These are phyloP conservation scores for Zosterops pallidus DNA, from an alignment of 2,113 vertebrate genomes.

Conservation along the genomic window DNA sequence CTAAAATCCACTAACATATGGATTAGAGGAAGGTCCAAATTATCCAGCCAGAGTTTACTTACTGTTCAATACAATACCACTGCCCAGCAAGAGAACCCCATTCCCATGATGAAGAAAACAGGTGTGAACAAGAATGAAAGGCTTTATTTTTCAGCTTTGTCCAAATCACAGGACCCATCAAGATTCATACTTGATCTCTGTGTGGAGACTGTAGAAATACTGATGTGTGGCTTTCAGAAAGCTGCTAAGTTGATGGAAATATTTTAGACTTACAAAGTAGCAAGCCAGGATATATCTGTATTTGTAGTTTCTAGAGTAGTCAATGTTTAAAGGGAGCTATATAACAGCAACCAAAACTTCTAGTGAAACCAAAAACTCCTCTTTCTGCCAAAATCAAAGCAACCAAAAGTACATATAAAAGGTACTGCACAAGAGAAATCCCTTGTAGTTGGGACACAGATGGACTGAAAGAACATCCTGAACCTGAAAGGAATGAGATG, in stretches of 20 bases:
- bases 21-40: not conserved
- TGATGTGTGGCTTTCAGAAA: not conserved
- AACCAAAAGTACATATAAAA: not conserved
- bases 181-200: not conserved
- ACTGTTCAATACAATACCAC: not conserved
- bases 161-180: not conserved
- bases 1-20: not conserved
- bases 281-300: not conserved
- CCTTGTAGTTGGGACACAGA: not conserved
- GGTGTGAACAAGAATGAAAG: not conserved
- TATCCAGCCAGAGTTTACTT: not conserved
- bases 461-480: not conserved
- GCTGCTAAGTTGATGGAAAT: not conserved
- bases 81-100: not conserved
- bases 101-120: not conserved
- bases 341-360: not conserved
- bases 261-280: not conserved
- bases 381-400: not conserved
- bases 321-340: not conserved
- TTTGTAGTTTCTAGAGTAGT: not conserved
- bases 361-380: not conserved
- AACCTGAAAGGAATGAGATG: not conserved
- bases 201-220: not conserved
- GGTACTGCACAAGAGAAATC: not conserved
- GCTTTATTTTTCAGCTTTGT: not conserved